Evolutionary conservation across 2,113 vertebrate genomes (phyloP).

Genomic region (Gnathonemus longibarbis): DNA sequence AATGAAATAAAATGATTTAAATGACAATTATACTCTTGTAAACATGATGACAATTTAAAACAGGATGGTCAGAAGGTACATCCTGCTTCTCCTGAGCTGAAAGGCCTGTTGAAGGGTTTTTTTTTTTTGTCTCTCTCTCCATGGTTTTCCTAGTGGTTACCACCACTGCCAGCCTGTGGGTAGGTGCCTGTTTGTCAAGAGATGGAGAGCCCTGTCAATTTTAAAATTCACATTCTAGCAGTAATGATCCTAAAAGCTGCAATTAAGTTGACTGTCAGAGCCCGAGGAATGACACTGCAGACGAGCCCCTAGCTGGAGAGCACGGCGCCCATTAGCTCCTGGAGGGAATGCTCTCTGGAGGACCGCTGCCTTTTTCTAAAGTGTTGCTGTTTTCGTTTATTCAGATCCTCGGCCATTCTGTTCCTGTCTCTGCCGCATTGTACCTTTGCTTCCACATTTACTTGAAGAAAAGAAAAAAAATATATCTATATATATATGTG

Average conservation of each 20-base stretch:
- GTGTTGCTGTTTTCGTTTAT: slow-evolving; percentile 10
- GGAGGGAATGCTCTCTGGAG: slow-evolving; percentile 52
- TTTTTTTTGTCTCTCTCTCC: neutral
- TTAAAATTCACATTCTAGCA: slow-evolving; percentile 69
- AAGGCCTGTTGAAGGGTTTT: neutral
- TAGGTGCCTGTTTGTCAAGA: slow-evolving; percentile 60
- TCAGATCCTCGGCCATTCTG: slow-evolving; percentile 10
- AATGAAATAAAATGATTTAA: neutral
- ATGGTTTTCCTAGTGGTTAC: slow-evolving; percentile 39
- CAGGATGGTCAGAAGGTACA: neutral
- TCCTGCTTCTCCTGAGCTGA: neutral
- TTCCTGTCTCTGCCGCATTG: slow-evolving; percentile 1
- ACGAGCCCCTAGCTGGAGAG: slow-evolving; percentile 33
- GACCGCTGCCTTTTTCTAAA: slow-evolving; percentile 25
- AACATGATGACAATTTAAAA: slow-evolving; percentile 1
- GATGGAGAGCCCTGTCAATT: slow-evolving; percentile 59
- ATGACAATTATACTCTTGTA: neutral
- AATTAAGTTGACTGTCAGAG: slow-evolving; percentile 67
- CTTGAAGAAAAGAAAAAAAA: neutral
- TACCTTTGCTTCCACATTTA: neutral
- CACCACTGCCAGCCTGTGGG: slow-evolving; percentile 47
- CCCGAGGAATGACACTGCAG: slow-evolving; percentile 56
- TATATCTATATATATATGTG: neutral
- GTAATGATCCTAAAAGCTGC: slow-evolving; percentile 74
- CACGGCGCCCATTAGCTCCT: slow-evolving; percentile 56